Evolutionary conservation across 2,113 vertebrate genomes (phyloP), one percentile per base, ranked within the genome.

Genomic region (Acrocephalus kingi): DNA sequence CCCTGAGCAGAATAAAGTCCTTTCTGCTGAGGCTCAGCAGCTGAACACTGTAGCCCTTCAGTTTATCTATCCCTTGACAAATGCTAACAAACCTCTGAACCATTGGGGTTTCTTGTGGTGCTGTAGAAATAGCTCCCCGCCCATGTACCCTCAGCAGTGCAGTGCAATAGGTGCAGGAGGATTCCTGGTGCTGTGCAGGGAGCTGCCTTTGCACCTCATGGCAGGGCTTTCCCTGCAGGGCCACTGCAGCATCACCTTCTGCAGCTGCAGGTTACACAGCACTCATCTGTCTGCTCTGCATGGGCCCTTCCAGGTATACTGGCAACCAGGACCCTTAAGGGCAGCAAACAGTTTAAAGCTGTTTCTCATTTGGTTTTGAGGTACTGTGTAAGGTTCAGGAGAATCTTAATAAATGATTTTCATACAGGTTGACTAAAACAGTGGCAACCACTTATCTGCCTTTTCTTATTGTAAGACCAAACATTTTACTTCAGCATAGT

Each of bases 221-320:
- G 24, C 82, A 41, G 46, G 22, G 39, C 41, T 45, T 20, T 21
- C 81, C 30, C 61, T 22, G 69, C 82, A 48, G 51, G 25, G 33
- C n/a, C 1, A 12, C 49, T 46, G 11, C 7, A 8, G 35, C 78
- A 24, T 13, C 46, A 6, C 51, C 55, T 71, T 10, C 28, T 5
- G 3, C 28, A 30, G 7, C 11, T 12, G 43, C 27, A 45, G 41
- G 21, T 13, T 13, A n/a, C 55, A 14, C 30, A 48, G 39, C 8
- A 1, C 35, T 27, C 2, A 1, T 2, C 52, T n/a, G 5, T 15
- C 94, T 52, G 37, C 48, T 6, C 9, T 3, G 3, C 68, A 0
- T 1, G 6, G 25, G 14, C 48, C 13, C 52, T 43, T 9, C 33
- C 30, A 43, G 2, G 0, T 8, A 4, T 2, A 6, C 11, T 43